phyloP scores from a whole-genome alignment of 2,113 vertebrate species.

The Shinisaurus crocodilurus region DNA sequence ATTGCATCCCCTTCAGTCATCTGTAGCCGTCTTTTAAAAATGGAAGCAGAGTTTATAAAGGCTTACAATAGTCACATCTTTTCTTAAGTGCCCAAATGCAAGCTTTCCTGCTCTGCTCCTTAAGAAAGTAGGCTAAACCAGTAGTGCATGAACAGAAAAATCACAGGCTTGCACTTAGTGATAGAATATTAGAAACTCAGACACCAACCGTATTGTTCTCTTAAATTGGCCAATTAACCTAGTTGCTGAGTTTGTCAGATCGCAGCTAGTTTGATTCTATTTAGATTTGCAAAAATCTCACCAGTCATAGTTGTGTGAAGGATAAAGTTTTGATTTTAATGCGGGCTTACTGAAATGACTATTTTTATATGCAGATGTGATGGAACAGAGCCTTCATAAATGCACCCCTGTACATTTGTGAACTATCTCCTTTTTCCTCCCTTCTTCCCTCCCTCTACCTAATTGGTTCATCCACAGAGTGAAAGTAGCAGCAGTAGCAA shows the following conservation, averaged over 20 bases:
- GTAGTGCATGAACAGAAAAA: neutral
- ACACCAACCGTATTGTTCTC: neutral
- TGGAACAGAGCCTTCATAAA: slow-evolving; percentile 4
- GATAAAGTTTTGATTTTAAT: neutral
- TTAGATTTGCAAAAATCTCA: neutral
- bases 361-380: neutral
- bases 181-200: neutral
- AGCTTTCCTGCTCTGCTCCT: neutral
- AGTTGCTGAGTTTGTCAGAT: neutral
- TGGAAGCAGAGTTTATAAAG: neutral
- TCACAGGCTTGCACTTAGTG: neutral
- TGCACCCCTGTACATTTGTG: slow-evolving; percentile 5
- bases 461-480: slow-evolving; percentile 82
- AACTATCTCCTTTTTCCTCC: slow-evolving; percentile 19
- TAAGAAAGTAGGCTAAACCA: neutral
- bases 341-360: neutral
- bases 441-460: slow-evolving; percentile 33
- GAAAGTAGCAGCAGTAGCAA: slow-evolving; percentile 99
- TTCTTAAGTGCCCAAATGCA: neutral
- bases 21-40: neutral
- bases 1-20: neutral
- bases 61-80: neutral
- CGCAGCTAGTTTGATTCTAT: neutral
- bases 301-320: neutral
- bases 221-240: neutral